Evolutionary conservation across 2,888 invertebrate species (phyloP).

Genomic region (Agrotis ipsilon): DNA sequence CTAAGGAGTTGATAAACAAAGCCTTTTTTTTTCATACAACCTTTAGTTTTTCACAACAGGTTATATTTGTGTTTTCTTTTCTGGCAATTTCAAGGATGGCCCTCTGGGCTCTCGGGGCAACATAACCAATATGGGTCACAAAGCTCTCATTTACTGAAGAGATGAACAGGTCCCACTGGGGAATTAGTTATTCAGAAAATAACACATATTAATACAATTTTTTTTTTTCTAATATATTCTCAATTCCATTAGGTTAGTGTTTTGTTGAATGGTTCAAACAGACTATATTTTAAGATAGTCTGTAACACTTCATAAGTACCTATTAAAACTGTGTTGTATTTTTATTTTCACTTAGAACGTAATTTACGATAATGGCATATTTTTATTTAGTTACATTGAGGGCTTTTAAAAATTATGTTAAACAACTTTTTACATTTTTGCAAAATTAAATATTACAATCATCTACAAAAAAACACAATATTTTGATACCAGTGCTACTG

Average conservation of each 20-base stretch:
- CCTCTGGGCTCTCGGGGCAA: no score
- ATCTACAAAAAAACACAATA: slow-evolving; percentile 1
- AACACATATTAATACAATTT: no score
- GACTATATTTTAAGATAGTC: no score
- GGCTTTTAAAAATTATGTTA: not conserved
- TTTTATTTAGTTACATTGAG: not conserved
- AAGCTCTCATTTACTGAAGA: no score
- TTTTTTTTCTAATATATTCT: not conserved
- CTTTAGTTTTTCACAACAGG: not conserved
- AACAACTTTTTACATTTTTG: no score
- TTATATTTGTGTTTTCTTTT: not conserved
- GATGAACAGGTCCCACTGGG: no score
- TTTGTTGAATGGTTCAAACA: not conserved
- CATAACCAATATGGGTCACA: no score
- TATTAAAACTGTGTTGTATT: not conserved
- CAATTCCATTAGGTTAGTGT: not conserved
- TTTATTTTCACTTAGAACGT: not conserved
- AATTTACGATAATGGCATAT: not conserved
- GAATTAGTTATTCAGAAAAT: no score
- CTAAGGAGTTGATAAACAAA: not conserved
- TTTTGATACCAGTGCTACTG: not conserved
- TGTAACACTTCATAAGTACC: not conserved
- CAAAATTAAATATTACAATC: no score
- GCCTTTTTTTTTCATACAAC: not conserved
- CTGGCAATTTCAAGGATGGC: not conserved